Evolutionary conservation across 2,888 invertebrate genomes (phyloP).

Genomic region (Bellardia pandia): DNA sequence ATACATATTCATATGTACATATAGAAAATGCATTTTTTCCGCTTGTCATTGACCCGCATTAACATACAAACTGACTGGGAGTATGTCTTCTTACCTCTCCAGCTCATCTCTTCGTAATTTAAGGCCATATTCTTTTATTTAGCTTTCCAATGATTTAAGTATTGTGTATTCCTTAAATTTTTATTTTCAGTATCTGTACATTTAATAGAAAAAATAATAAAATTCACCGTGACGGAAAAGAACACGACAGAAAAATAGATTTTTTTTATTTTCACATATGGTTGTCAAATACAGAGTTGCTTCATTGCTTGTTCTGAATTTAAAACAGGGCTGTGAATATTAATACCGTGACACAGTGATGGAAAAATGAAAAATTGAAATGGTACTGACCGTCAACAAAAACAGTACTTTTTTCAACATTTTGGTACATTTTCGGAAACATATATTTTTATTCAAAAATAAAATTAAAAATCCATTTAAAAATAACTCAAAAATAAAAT

Average conservation of each 20-base stretch:
- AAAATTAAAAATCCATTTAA: too few relatives aligned
- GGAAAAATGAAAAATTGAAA: too few relatives aligned
- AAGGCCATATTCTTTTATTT: constrained; percentile 82
- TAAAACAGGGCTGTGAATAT: not conserved
- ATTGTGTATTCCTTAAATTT: not conserved
- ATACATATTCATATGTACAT: not conserved
- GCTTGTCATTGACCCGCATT: constrained; percentile 42
- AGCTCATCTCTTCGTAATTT: constrained; percentile 86
- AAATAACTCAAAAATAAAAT: too few relatives aligned
- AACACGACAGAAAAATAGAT: constrained; percentile 63
- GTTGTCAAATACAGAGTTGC: constrained; percentile 23
- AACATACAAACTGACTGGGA: not conserved
- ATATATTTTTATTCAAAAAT: too few relatives aligned
- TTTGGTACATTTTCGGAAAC: too few relatives aligned
- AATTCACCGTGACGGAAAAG: constrained; percentile 23
- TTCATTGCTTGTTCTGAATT: not conserved
- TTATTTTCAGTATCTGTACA: not conserved
- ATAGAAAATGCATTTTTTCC: constrained; percentile 1
- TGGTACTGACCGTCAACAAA: too few relatives aligned
- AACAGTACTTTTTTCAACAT: too few relatives aligned
- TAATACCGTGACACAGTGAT: not conserved
- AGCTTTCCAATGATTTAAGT: not conserved
- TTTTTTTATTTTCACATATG: constrained; percentile 28
- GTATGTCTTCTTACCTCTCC: constrained; percentile 84
- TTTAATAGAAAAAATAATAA: constrained; percentile 15